Conservation (phyloP, 2,888 invertebrate genomes). For the Lobophora halterata region DNA sequence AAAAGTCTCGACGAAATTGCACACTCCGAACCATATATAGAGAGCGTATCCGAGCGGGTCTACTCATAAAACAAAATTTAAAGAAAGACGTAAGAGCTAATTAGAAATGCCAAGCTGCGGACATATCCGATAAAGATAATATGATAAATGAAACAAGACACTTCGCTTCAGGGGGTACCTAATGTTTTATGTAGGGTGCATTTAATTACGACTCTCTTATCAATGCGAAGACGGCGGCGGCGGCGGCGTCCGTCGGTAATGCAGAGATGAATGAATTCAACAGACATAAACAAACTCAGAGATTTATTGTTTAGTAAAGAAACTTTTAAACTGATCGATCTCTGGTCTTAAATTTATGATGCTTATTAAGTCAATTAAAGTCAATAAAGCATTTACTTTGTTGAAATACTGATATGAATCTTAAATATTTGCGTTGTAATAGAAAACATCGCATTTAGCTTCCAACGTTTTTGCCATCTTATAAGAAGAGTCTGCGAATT, state of each 20-base stretch:
- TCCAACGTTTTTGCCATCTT: constrained; percentile 10
- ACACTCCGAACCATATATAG: constrained; percentile 40
- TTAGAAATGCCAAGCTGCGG: constrained; percentile 54
- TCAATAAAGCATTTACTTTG: constrained; percentile 6
- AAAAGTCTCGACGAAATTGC: constrained; percentile 43
- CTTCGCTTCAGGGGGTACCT: constrained; percentile 64
- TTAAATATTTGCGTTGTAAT: neutral
- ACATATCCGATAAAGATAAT: constrained; percentile 60
- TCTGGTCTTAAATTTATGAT: constrained; percentile 5
- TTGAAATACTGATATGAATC: constrained; percentile 6
- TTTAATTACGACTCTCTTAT: constrained; percentile 58
- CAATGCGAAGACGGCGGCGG: constrained; percentile 39
- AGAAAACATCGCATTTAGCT: constrained; percentile 8
- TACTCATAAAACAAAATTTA: constrained; percentile 35
- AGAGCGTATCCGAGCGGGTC: constrained; percentile 31
- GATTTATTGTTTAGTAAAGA: constrained; percentile 12
- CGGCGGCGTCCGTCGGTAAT: no score
- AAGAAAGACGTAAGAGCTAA: constrained; percentile 46
- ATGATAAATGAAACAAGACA: constrained; percentile 65
- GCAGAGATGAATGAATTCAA: constrained; percentile 33
- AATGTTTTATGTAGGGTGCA: constrained; percentile 69
- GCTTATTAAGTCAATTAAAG: constrained; percentile 8
- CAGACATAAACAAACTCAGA: constrained; percentile 14
- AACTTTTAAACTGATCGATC: constrained; percentile 3
- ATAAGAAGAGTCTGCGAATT: constrained; percentile 22